These are phyloP conservation scores for Nebria brevicollis DNA, from an alignment of 2,888 invertebrate species.

Conservation along the genomic window DNA sequence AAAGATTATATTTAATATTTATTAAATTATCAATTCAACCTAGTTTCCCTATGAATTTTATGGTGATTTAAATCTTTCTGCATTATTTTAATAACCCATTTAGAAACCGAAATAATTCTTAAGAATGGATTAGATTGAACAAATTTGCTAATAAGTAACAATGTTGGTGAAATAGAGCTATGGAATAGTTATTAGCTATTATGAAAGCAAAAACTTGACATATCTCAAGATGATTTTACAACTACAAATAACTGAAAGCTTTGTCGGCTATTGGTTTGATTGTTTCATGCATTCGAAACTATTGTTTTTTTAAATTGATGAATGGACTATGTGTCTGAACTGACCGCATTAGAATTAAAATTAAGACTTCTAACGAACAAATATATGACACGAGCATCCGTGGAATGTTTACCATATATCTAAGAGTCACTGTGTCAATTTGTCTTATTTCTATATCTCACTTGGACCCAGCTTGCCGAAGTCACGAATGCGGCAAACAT, in stretches of 20 bases:
- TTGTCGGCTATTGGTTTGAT: not conserved
- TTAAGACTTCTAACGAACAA: conserved; percentile 28
- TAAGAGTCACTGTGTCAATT: conserved; percentile 41
- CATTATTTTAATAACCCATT: no score
- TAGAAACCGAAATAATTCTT: no score
- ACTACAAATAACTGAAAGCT: not conserved
- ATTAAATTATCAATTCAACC: no score
- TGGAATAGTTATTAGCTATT: not conserved
- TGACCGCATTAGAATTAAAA: conserved; percentile 38
- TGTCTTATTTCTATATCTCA: conserved; percentile 25
- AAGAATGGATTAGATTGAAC: no score
- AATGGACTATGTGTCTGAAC: conserved; percentile 16
- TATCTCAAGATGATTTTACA: conserved; percentile 10
- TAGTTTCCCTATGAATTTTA: no score
- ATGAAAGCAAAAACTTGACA: conserved; percentile 4
- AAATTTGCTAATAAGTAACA: not conserved
- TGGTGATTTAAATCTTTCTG: no score
- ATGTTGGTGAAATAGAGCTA: not conserved
- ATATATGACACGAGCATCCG: conserved; percentile 35
- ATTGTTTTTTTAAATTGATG: not conserved
- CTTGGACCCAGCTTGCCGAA: not conserved
- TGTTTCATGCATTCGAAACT: conserved; percentile 6
- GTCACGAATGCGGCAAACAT: conserved; percentile 21
- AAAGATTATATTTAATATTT: no score
- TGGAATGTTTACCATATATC: conserved; percentile 31